phyloP scores from a whole-genome alignment of 2,888 invertebrate species.

The Tenthredo mesomela region DNA sequence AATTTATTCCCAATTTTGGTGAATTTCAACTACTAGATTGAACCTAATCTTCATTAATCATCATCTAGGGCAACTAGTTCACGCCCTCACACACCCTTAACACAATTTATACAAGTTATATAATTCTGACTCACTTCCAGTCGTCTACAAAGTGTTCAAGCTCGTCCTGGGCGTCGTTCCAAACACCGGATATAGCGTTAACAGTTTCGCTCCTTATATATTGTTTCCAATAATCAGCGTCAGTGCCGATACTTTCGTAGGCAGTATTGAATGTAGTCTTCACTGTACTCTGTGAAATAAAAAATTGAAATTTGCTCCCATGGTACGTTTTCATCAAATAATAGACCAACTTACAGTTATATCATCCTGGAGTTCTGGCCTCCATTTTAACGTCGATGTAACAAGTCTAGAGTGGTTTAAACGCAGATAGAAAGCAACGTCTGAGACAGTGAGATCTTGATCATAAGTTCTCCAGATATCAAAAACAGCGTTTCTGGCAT shows the following conservation, averaged over 20 bases:
- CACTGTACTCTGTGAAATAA: constrained; percentile 74
- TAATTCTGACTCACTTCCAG: constrained; percentile 78
- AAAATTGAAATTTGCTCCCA: background rate
- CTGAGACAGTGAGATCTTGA: constrained; percentile 86
- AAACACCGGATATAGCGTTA: constrained; percentile 85
- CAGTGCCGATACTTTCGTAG: constrained; percentile 78
- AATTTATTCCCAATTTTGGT: too few species aligned
- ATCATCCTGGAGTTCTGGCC: constrained; percentile 86
- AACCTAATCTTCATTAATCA: too few species aligned
- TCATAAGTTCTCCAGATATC: constrained; percentile 92
- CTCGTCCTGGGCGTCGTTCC: constrained; percentile 87
- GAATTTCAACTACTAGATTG: too few species aligned
- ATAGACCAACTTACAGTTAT: constrained; percentile 77
- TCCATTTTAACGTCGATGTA: constrained; percentile 89
- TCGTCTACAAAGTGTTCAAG: constrained; percentile 87
- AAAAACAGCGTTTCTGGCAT: constrained; percentile 87
- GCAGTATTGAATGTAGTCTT: constrained; percentile 76
- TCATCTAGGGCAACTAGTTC: too few species aligned
- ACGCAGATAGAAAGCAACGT: constrained; percentile 88
- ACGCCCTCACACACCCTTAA: background rate
- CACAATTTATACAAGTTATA: constrained; percentile 23
- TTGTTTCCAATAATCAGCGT: constrained; percentile 83
- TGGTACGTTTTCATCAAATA: background rate
- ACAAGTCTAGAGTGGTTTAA: constrained; percentile 92
- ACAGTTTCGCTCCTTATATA: constrained; percentile 86